Base-by-base conservation (phyloP, 1,140 invertebrate species). In the Zaprionus lachaisei region DNA sequence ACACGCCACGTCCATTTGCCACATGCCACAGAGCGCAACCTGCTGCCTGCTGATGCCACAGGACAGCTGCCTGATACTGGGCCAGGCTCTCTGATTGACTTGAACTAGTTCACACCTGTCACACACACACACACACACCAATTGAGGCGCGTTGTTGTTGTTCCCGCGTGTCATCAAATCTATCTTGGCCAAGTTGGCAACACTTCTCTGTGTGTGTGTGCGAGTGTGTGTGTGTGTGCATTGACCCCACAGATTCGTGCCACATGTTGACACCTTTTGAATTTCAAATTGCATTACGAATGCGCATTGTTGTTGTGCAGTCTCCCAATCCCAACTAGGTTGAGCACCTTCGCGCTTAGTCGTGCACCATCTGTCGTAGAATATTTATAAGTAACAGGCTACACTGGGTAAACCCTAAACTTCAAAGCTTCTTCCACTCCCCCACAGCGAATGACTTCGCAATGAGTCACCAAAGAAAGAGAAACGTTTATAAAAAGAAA, bases 61-160 rank as follows among this genome's bases (percentile, higher is more conserved):
- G 81, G 80, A 62, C 83, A 77, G 77, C 78, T 78, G 61, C 60
- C 47, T 56, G 69, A 47, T 80, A 55, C 58, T 70, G 69, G 34
- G 73, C 80, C 68, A 57, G 69, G 77, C 66, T 73, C 69, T 68
- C 63, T 80, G 85, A 87, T 89, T 81, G 84, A 87, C 84, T 87
- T 89, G 70, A 89, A 87, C 84, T 84, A 89, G 84, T 87, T 87
- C 66, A 71, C 85, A 62, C 71, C 78, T 65, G 67, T 75, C 37
- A 75, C 67, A 80, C 51, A 63, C 71, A 70, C 38, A 77, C 70
- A 80, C 44, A 78, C 70, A 74, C 44, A 34, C 12, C 72, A 70
- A 75, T 24, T 44, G 72, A 74, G 65, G 4, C 37, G 37, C 56
- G 51, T 49, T 55, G 24, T 9, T 9, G 44, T 54, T 54, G 47